Percentiles rank a stretch among this genome's conserved stretches.
Conservation (phyloP, 1,140 invertebrate species). For the Nylanderia fulva region DNA sequence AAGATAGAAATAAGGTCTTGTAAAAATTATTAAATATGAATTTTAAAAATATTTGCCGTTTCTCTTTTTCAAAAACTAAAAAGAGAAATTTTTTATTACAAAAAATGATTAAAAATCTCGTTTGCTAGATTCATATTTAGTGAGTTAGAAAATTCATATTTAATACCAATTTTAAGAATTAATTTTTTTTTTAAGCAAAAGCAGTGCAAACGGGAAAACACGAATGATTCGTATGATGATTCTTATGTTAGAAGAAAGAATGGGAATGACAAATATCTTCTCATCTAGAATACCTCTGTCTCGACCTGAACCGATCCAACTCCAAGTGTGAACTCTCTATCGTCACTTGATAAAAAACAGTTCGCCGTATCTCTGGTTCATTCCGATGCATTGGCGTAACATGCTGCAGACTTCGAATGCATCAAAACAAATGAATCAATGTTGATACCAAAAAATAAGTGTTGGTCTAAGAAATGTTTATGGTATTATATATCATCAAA, state of each 20-base stretch:
- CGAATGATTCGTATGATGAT: not conserved
- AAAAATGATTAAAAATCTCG: not conserved
- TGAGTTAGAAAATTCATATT: not conserved
- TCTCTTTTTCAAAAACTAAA: not conserved
- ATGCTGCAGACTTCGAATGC: not conserved
- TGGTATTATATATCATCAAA: not conserved
- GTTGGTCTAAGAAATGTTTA: not conserved
- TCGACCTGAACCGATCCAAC: constrained; percentile 66
- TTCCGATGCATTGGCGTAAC: constrained; percentile 74
- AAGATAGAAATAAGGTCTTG: not conserved
- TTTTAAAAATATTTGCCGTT: not conserved
- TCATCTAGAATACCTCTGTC: constrained; percentile 70
- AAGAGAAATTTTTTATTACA: not conserved
- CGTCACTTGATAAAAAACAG: constrained; percentile 80
- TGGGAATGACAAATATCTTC: constrained; percentile 73
- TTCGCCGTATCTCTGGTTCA: constrained; percentile 72
- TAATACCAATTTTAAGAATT: not conserved
- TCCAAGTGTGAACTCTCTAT: constrained; percentile 77
- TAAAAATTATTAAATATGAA: not conserved
- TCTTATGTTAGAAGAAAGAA: constrained; percentile 73
- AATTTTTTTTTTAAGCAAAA: not conserved
- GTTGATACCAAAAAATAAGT: not conserved
- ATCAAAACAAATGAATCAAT: constrained; percentile 21
- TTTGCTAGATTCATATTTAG: not conserved
- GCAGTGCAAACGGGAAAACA: not conserved